Evolutionary conservation across 2,888 invertebrate genomes (phyloP).

Genomic region (Nomada lathburiana): DNA sequence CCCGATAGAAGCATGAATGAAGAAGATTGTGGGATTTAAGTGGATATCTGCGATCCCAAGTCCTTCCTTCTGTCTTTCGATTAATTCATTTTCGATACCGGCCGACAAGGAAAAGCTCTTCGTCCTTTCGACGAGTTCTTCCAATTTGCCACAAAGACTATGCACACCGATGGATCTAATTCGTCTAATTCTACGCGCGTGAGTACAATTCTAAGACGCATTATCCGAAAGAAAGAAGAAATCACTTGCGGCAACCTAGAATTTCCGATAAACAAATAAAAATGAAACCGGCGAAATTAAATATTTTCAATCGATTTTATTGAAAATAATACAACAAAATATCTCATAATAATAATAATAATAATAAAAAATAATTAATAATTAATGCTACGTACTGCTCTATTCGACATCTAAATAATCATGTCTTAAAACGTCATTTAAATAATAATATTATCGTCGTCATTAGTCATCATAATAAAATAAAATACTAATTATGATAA

Average conservation of each 20-base stretch:
- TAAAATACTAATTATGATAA: conserved; percentile 78
- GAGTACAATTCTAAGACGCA: neutral
- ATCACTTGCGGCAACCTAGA: conserved; percentile 32
- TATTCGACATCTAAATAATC: conserved; percentile 83
- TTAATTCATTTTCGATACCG: neutral
- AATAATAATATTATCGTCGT: conserved; percentile 80
- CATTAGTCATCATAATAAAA: conserved; percentile 77
- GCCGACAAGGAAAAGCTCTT: neutral
- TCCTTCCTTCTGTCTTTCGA: conserved; percentile 27
- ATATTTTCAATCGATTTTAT: conserved; percentile 84
- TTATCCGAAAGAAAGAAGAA: conserved; percentile 35
- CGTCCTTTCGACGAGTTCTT: neutral
- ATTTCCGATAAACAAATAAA: conserved; percentile 52
- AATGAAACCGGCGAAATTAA: conserved; percentile 72
- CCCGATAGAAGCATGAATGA: neutral
- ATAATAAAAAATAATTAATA: conserved; percentile 84
- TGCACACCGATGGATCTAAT: neutral
- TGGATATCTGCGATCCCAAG: conserved; percentile 31
- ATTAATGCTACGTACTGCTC: conserved; percentile 83
- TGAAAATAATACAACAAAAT: conserved; percentile 85
- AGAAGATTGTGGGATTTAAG: conserved; percentile 23
- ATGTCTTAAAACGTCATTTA: conserved; percentile 83
- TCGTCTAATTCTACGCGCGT: neutral
- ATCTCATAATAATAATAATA: conserved; percentile 82
- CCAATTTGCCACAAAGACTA: neutral